Base-by-base conservation (phyloP, 2,888 invertebrate genomes). In the Mongoloraphidia duomilia region DNA sequence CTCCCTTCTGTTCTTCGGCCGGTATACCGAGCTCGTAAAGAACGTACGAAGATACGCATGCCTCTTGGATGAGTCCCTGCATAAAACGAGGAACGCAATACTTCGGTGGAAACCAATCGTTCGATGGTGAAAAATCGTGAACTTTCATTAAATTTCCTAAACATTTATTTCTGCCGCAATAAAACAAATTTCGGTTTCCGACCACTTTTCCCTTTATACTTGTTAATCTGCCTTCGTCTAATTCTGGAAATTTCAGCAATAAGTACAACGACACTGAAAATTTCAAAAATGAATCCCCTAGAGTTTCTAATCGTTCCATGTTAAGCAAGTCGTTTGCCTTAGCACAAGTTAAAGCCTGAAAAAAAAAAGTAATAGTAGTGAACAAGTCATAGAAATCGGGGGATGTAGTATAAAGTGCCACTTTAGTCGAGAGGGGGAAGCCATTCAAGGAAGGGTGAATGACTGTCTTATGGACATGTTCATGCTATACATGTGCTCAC, bases 241-340 rank as follows among this genome's bases (percentile, higher is more conserved):
- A 74, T 0, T 65, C 64, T 0, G 82, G 77, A 63, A 81, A 89
- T 49, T 73, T 71, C 55, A 81, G 76, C 61, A 76, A 84, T 14
- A 92, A 69, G 63, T 79, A 87, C 3, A 88, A 65, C 0, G 84
- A 83, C 1, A 79, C 73, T 2, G 83, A 78, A 57, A 82, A 84
- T 68, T 95, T 94, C 8, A 95, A 69, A 65, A 86, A 87, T 0
- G 91, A 84, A 64, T 95, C 94, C 0, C 94, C 95, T 4, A 95
- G 73, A 0, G 89, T 89, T 66, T 94, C 93, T 11, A 84, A 69
- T 2, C 91, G 70, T 62, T 95, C 94, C 57, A 89, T 65, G 62
- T 88, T 77, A 54, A 91, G 79, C 6, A 76, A 74, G 59, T 94
- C 93, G 53, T 80, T 73, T 0, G 84, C 79, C 50, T 77, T 76